Evolutionary conservation across 2,888 invertebrate genomes (phyloP).

Genomic region (Elmis aenea): DNA sequence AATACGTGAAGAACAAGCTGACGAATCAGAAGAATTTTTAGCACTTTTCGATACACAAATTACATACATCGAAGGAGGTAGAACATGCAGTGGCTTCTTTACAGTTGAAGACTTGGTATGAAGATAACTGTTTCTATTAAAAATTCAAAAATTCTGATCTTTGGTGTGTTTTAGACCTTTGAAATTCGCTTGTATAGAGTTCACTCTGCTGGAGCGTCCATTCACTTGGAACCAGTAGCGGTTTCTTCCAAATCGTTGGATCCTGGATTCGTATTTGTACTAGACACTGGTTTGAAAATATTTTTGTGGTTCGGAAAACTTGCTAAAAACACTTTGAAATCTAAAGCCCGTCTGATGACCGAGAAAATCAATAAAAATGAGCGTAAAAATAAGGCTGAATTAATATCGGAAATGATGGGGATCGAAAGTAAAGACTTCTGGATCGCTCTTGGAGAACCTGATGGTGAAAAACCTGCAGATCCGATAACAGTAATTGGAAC

Average conservation of each 20-base stretch:
- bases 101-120: constrained; percentile 86
- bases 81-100: constrained; percentile 95
- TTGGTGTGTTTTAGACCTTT: constrained; percentile 58
- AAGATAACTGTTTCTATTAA: constrained; percentile 4
- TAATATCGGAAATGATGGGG: constrained; percentile 76
- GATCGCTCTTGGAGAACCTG: constrained; percentile 60
- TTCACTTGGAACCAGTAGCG: constrained; percentile 85
- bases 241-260: constrained; percentile 72
- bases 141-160: constrained; percentile 1
- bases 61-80: constrained; percentile 95
- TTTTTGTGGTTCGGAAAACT: constrained; percentile 89
- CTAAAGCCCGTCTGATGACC: constrained; percentile 84
- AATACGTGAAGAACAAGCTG: constrained; percentile 93
- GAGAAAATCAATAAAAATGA: constrained; percentile 99
- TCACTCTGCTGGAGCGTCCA: constrained; percentile 79
- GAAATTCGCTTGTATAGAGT: constrained; percentile 82
- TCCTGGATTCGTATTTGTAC: constrained; percentile 84
- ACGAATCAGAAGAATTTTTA: constrained; percentile 95
- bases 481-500: constrained; percentile 43
- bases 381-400: constrained; percentile 89
- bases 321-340: constrained; percentile 83
- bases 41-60: constrained; percentile 86
- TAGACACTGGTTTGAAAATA: constrained; percentile 82
- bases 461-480: constrained; percentile 49
- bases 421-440: constrained; percentile 84